Evolutionary conservation across 2,113 vertebrate species (phyloP).

Genomic region (Heterotilapia buettikoferi): DNA sequence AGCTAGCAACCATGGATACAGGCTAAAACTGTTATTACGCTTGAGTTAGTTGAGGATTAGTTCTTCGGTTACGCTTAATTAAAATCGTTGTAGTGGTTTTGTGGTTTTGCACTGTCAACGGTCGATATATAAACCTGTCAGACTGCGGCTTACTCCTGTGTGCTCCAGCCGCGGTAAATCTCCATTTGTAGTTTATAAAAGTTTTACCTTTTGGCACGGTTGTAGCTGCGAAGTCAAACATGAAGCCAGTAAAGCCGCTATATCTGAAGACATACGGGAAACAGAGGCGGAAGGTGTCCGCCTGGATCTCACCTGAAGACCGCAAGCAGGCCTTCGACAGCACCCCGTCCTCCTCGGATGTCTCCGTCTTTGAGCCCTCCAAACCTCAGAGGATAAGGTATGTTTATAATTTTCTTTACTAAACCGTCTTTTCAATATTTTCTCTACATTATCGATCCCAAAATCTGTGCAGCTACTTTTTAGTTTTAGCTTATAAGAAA

Average conservation of each 20-base stretch:
- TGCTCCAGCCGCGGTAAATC: not conserved
- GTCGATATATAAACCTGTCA: not conserved
- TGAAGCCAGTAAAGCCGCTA: constrained; percentile 34
- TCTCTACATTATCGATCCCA: not conserved
- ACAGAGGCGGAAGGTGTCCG: constrained; percentile 38
- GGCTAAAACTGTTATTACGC: not conserved
- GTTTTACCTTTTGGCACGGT: not conserved
- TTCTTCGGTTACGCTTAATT: not conserved
- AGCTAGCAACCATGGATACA: not conserved
- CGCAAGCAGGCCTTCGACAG: constrained; percentile 63
- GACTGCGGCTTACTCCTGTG: not conserved
- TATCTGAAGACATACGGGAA: constrained; percentile 68
- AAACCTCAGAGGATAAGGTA: constrained; percentile 22
- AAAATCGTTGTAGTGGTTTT: not conserved
- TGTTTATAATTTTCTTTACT: not conserved
- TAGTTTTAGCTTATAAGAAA: not conserved
- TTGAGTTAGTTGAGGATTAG: not conserved
- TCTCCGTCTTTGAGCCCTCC: constrained; percentile 22
- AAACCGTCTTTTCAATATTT: not conserved
- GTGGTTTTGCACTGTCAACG: not conserved
- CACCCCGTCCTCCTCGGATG: constrained; percentile 34
- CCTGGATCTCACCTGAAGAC: constrained; percentile 62
- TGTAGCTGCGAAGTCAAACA: not conserved
- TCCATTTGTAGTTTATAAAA: not conserved
- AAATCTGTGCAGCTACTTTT: not conserved